Base-by-base conservation (phyloP, 2,797 vertebrate species). In the Mastacembelus armatus region DNA sequence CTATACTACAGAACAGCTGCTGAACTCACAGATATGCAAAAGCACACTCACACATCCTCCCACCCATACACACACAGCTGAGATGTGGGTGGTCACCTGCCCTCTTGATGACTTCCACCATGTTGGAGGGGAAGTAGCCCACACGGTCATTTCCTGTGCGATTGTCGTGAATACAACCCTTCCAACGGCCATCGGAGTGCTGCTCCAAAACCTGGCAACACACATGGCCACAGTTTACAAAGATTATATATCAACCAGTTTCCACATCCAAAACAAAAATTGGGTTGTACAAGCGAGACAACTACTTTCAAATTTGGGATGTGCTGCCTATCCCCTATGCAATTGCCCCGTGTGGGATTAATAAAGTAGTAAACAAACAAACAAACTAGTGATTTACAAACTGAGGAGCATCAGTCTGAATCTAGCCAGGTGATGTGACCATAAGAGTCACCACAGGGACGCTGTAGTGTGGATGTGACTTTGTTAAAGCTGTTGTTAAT, bases 91-190 rank as follows among this genome's bases (percentile, higher is more conserved):
- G 82, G 89, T 92, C 88, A 94, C 97, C 96, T 96, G 97, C 94
- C 94, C 96, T 92, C 87, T 98, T 98, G 85, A 99, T 96, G 75
- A 96, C 95, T 90, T 98, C 97, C 1, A 96, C 97, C 66, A 98
- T 94, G 75, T 93, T 96, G 84, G 95, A 97, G 0, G 97, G 97
- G 90, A 98, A 99, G 86, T 97, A 99, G 51, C 97, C 97, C 63
- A 98, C 96, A 0, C 96, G 94, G 88, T 96, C 96, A 2, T 96
- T 96, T 91, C 96, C 96, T 0, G 96, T 96, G 74, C 96, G 92
- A 92, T 96, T 97, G 89, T 98, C 96, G 12, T 97, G 96, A 84
- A 98, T 96, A 60, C 96, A 96, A 80, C 96, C 96, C 81, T 97
- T 96, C 96, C 96, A 98, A n/a, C 95, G 91, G 24, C 96, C 97